A percentile compares a stretch with the other conserved stretches of the same genome.
phyloP scores from a whole-genome alignment of 2,888 invertebrate species.

The Trissoscelio sp. region DNA sequence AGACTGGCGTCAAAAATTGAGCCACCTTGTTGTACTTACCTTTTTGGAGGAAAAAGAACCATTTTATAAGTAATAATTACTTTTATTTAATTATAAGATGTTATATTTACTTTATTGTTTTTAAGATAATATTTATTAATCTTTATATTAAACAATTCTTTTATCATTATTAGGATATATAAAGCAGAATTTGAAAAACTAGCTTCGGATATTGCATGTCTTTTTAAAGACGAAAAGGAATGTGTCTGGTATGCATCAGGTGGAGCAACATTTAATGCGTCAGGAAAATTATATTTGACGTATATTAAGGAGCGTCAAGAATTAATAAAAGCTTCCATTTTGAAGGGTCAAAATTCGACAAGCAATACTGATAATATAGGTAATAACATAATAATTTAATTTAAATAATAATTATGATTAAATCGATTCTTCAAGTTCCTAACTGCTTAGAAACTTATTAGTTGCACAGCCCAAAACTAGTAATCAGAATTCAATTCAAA shows the following conservation, averaged over 20 bases:
- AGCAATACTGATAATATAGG: slow-evolving; percentile 1
- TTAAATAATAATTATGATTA: background rate
- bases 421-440: too few relatives aligned
- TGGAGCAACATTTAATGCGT: slow-evolving; percentile 26
- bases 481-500: too few relatives aligned
- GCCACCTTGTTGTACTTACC: background rate
- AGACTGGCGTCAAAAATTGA: slow-evolving; percentile 14
- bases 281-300: slow-evolving; percentile 17
- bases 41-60: background rate
- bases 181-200: slow-evolving; percentile 17
- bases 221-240: slow-evolving; percentile 29
- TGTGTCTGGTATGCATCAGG: slow-evolving; percentile 8
- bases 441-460: too few relatives aligned
- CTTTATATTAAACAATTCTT: background rate
- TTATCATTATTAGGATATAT: slow-evolving; percentile 27
- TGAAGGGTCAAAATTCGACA: too few relatives aligned
- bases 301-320: slow-evolving; percentile 38
- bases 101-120: background rate
- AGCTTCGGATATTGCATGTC: slow-evolving; percentile 19
- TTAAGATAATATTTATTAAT: background rate
- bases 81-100: background rate
- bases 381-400: slow-evolving; percentile 7
- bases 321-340: slow-evolving; percentile 1
- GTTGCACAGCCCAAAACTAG: background rate
- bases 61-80: background rate